Conservation (phyloP, 1,140 invertebrate genomes). For the Saccostrea echinata region DNA sequence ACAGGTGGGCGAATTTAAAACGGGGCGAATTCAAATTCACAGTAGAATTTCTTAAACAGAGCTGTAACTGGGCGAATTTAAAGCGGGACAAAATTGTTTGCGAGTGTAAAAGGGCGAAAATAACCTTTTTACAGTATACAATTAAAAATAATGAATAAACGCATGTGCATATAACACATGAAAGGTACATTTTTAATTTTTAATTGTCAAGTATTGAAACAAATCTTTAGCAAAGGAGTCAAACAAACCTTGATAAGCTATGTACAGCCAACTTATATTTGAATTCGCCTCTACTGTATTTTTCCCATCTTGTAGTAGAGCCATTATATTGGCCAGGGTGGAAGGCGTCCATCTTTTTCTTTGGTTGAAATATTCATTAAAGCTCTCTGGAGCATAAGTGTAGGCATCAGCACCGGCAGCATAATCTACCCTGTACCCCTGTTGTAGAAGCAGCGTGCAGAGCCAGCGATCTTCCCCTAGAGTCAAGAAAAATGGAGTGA, state of each 20-base stretch:
- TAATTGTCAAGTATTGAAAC: too few species aligned
- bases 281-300: slow-evolving; percentile 83
- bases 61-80: too few species aligned
- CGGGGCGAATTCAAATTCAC: too few species aligned
- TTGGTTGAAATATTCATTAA: slow-evolving; percentile 80
- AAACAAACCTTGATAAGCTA: slow-evolving; percentile 76
- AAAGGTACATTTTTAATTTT: too few species aligned
- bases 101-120: too few species aligned
- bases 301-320: slow-evolving; percentile 82
- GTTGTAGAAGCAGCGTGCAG: slow-evolving; percentile 84
- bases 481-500: slow-evolving; percentile 39
- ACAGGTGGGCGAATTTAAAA: too few species aligned
- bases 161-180: too few species aligned
- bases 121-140: too few species aligned
- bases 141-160: too few species aligned
- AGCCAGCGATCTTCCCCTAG: slow-evolving; percentile 85
- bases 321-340: slow-evolving; percentile 85
- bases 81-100: too few species aligned
- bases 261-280: slow-evolving; percentile 83
- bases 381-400: slow-evolving; percentile 84
- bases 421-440: slow-evolving; percentile 85
- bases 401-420: slow-evolving; percentile 85
- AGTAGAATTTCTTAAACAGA: too few species aligned
- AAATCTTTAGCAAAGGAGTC: too few species aligned
- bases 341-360: slow-evolving; percentile 85